phyloP scores from a whole-genome alignment of 35 echinoderm and acorn worm species.

The Nesometra sesokonis region DNA sequence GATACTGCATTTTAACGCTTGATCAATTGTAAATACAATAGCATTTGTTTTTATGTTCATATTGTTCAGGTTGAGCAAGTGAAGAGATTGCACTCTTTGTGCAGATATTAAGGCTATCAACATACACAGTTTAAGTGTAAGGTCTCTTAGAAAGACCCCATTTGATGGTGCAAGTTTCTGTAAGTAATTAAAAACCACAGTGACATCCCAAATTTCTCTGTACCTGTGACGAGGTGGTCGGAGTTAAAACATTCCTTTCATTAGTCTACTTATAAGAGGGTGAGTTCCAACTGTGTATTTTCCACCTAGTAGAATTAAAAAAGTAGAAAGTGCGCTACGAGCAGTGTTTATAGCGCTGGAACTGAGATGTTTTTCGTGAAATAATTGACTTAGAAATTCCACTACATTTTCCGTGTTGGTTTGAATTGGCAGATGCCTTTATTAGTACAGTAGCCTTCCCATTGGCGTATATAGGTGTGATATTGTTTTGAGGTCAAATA shows the following conservation, averaged over 20 bases:
- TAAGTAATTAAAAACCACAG: slow-evolving; percentile 19
- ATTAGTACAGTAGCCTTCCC: too few species aligned
- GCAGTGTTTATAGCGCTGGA: slow-evolving; percentile 15
- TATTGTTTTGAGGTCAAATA: too few species aligned
- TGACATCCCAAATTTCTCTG: slow-evolving; percentile 25
- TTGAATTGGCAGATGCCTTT: too few species aligned
- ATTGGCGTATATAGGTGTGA: too few species aligned
- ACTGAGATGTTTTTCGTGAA: not conserved
- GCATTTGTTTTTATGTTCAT: slow-evolving; percentile 2
- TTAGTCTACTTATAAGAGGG: slow-evolving; percentile 2
- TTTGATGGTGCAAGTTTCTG: slow-evolving; percentile 9
- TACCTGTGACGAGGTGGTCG: slow-evolving; percentile 10
- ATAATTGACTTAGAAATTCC: not conserved
- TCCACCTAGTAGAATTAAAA: not conserved
- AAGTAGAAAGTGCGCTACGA: not conserved
- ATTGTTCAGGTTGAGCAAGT: not conserved
- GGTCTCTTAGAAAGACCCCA: not conserved
- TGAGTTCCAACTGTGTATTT: slow-evolving; percentile 7
- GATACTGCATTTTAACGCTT: too few species aligned
- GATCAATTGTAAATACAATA: too few species aligned
- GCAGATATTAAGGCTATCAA: slow-evolving; percentile 31
- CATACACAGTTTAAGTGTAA: slow-evolving; percentile 31
- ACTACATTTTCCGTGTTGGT: too few species aligned
- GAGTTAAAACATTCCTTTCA: slow-evolving; percentile 20
- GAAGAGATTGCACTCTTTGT: slow-evolving; percentile 18